A percentile compares a stretch with the other conserved stretches of the same genome.
These are phyloP conservation scores for Germaria angustata DNA, from an alignment of 2,888 invertebrate genomes.

Conservation along the genomic window DNA sequence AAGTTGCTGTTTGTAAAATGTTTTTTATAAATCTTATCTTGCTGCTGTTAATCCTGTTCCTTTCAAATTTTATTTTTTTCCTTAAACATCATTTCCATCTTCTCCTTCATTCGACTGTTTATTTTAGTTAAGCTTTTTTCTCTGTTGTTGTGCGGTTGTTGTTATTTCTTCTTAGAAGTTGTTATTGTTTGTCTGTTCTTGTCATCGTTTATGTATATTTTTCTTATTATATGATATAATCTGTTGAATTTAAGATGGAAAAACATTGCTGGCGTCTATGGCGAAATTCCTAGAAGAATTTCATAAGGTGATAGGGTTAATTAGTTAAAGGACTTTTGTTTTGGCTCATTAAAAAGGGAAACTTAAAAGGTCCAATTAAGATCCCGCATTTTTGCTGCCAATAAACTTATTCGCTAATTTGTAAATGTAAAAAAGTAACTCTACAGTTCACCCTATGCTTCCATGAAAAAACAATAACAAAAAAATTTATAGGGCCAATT, in stretches of 20 bases:
- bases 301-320: not conserved
- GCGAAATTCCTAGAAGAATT: not conserved
- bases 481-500: no score
- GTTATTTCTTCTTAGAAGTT: not conserved
- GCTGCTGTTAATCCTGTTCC: slow-evolving; percentile 37
- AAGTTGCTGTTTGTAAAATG: slow-evolving; percentile 50
- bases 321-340: not conserved
- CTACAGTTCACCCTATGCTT: no score
- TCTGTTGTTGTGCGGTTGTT: slow-evolving; percentile 22
- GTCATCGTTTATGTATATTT: slow-evolving; percentile 32
- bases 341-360: no score
- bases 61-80: slow-evolving; percentile 19
- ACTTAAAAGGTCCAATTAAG: no score
- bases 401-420: no score
- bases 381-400: no score
- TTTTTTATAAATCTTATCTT: slow-evolving; percentile 11
- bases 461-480: no score
- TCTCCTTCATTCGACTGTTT: slow-evolving; percentile 35
- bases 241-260: slow-evolving; percentile 21
- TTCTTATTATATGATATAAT: slow-evolving; percentile 31
- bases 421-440: no score
- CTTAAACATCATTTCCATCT: slow-evolving; percentile 26
- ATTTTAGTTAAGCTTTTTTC: slow-evolving; percentile 20
- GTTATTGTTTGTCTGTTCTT: slow-evolving; percentile 35
- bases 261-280: not conserved